Conservation (phyloP, 2,113 vertebrate species). For the Oncorhynchus mykiss region DNA sequence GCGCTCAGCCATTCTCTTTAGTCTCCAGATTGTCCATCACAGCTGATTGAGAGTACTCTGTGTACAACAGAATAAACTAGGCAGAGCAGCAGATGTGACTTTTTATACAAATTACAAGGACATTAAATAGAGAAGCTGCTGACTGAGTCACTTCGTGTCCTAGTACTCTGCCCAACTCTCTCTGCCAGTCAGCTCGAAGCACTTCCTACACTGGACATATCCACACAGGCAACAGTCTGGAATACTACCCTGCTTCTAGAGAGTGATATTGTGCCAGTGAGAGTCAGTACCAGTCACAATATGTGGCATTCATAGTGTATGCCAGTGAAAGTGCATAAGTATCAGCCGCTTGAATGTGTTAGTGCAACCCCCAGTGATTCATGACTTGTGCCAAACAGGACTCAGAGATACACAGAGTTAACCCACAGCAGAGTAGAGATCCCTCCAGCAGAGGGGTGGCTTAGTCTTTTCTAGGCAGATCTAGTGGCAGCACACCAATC, state of each 20-base stretch:
- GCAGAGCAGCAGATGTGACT: no score
- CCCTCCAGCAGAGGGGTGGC: slow-evolving; percentile 14
- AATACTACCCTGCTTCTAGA: no score
- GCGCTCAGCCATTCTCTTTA: background rate
- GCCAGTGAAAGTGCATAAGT: background rate
- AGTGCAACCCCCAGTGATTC: slow-evolving; percentile 20
- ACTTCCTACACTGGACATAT: no score
- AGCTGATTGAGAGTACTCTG: background rate
- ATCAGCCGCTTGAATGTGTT: background rate
- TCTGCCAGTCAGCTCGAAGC: no score
- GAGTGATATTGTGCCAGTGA: background rate
- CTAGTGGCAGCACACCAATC: slow-evolving; percentile 5
- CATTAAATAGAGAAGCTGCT: no score
- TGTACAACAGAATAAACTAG: background rate
- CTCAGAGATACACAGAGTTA: slow-evolving; percentile 28
- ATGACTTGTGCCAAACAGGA: slow-evolving; percentile 50
- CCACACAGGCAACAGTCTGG: no score
- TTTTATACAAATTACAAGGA: no score
- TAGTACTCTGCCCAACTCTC: no score
- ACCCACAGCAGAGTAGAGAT: slow-evolving; percentile 36
- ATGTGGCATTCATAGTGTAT: background rate
- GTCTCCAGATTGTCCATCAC: background rate
- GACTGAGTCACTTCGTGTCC: no score
- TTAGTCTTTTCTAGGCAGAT: background rate
- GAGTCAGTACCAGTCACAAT: background rate